phyloP scores from a whole-genome alignment of 2,113 vertebrate genomes.

The Lophochroa leadbeateri region DNA sequence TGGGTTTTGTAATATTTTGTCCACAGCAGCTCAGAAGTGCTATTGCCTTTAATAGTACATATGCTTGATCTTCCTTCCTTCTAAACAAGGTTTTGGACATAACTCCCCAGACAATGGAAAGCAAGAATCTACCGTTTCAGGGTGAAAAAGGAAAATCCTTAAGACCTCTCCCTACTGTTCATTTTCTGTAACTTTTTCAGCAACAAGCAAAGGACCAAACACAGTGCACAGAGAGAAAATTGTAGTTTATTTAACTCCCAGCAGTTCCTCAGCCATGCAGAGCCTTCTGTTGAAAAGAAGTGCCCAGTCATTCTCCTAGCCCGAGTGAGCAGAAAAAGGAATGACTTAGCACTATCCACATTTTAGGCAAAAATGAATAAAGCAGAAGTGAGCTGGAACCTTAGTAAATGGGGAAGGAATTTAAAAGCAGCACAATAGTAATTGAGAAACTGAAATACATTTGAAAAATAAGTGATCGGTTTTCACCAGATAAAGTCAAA shows the following conservation, averaged over 20 bases:
- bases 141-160: neutral
- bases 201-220: neutral
- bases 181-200: neutral
- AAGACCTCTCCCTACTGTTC: neutral
- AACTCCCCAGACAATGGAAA: neutral
- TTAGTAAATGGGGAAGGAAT: neutral
- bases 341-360: neutral
- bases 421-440: neutral
- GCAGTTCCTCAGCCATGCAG: neutral
- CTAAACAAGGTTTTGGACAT: neutral
- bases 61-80: neutral
- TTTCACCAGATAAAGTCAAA: neutral
- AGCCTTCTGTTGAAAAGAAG: constrained; percentile 16
- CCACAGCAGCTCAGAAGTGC: neutral
- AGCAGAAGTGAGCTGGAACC: neutral
- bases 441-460: neutral
- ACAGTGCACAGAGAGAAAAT: neutral
- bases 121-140: neutral
- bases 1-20: neutral
- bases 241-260: constrained; percentile 40
- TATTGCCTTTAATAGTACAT: neutral
- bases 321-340: neutral
- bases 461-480: neutral
- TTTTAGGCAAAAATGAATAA: constrained; percentile 10
- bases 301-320: neutral